Percentiles rank a stretch among this genome's conserved stretches.
These are phyloP conservation scores for Telenomus remus DNA, from an alignment of 1,140 invertebrate genomes.

Conservation along the genomic window DNA sequence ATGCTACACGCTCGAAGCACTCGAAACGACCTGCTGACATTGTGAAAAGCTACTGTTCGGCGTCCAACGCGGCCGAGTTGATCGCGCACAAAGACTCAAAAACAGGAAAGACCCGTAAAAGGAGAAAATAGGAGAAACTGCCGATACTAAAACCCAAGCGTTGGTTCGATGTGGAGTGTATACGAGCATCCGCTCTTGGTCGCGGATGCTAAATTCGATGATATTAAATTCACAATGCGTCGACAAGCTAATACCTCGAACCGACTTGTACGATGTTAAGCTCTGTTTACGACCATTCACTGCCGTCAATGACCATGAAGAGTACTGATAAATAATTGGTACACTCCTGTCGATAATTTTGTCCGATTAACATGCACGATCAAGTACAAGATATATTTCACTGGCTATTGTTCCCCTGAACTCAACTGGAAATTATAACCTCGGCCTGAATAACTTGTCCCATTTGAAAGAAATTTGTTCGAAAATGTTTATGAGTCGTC, in stretches of 20 bases:
- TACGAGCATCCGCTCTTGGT: slow-evolving; percentile 44
- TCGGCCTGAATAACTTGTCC: no score
- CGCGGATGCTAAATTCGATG: slow-evolving; percentile 32
- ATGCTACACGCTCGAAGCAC: slow-evolving; percentile 58
- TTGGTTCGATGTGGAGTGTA: slow-evolving; percentile 41
- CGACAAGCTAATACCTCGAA: slow-evolving; percentile 15
- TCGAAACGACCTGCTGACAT: slow-evolving; percentile 59
- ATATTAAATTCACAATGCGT: slow-evolving; percentile 46
- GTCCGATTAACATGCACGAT: no score
- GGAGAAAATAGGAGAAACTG: slow-evolving; percentile 50
- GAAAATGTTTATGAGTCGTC: no score
- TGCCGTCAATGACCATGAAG: neutral
- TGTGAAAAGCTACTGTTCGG: slow-evolving; percentile 53
- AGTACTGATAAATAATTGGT: slow-evolving; percentile 17
- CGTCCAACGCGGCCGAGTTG: slow-evolving; percentile 39
- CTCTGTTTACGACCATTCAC: slow-evolving; percentile 20
- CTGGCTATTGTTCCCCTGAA: no score
- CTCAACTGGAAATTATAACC: no score
- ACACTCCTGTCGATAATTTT: neutral
- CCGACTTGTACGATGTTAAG: slow-evolving; percentile 22
- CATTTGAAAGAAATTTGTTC: no score
- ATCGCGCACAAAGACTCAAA: slow-evolving; percentile 44
- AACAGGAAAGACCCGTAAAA: slow-evolving; percentile 57
- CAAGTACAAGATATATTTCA: neutral
- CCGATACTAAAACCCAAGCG: slow-evolving; percentile 54